phyloP scores from a whole-genome alignment of 2,113 vertebrate genomes.

The Syngnathus floridae region DNA sequence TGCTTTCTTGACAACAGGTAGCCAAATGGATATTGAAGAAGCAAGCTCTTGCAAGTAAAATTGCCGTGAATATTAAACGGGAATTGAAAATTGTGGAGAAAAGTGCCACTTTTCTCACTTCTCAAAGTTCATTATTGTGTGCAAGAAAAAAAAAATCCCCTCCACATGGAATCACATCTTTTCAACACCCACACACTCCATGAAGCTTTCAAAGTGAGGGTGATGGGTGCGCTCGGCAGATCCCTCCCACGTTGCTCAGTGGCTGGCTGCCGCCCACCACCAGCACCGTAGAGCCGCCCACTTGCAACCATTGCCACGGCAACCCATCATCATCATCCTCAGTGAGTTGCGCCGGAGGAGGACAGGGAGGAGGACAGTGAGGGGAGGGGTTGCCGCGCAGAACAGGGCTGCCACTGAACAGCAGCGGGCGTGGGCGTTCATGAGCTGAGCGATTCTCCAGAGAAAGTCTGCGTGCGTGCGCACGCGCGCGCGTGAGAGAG shows the following conservation, averaged over 20 bases:
- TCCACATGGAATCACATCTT: conserved; percentile 1
- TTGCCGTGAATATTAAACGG: neutral
- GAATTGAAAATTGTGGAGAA: neutral
- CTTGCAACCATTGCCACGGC: conserved; percentile 58
- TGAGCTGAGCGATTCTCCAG: conserved; percentile 55
- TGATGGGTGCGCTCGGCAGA: conserved; percentile 61
- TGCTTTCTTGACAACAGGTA: neutral
- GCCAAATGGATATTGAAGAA: neutral
- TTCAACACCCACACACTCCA: conserved; percentile 59
- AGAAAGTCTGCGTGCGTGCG: conserved; percentile 48
- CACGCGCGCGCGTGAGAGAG: conserved; percentile 17
- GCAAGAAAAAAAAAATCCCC: neutral
- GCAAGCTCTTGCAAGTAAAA: neutral
- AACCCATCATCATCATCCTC: conserved; percentile 55
- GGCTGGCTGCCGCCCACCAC: conserved; percentile 68
- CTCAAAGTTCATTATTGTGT: conserved; percentile 24
- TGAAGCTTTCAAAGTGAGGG: conserved; percentile 57
- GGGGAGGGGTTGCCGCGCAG: conserved; percentile 25
- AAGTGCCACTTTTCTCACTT: conserved; percentile 4
- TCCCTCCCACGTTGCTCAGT: conserved; percentile 66
- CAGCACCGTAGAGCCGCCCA: conserved; percentile 62
- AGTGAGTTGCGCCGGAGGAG: conserved; percentile 57
- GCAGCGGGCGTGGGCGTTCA: conserved; percentile 54
- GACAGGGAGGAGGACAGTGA: conserved; percentile 26
- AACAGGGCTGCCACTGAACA: conserved; percentile 52